Base-by-base conservation (phyloP, 2,113 vertebrate species). In the Shinisaurus crocodilurus region DNA sequence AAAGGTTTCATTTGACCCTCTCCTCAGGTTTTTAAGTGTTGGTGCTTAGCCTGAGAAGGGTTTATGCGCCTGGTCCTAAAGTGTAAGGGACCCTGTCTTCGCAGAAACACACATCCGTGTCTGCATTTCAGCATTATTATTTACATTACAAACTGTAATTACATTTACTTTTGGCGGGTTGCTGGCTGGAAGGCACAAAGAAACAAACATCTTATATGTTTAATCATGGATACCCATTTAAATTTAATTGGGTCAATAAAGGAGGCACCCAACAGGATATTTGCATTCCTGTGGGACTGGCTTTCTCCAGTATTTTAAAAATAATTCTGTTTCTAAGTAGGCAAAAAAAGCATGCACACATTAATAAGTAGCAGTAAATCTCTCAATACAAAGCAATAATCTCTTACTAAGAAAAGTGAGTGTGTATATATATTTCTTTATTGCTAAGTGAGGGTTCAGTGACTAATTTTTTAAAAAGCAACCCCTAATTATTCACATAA, bases 311-410 rank as follows among this genome's bases (percentile, higher is more conserved):
- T 69, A 69, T 50, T 86, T n/a, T 50, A 90, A 93, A 88, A 95
- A 91, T n/a, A 91, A 83, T 43, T 89, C 72, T 81, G 13, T 90
- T 94, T 54, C 95, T 94, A 95, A 95, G 94, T 94, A 85, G 92
- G 95, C 76, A 94, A 75, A 87, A 54, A 93, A 95, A 54, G 27
- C 48, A 94, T 88, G 91, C 34, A 93, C 75, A 90, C 93, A 88
- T 94, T 88, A 93, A 88, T 94, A 91, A 94, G 90, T 60, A 95
- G 82, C 88, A 95, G 29, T 69, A 96, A 94, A 91, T 92, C 94
- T 91, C n/a, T 95, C 13, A 86, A 37, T 40, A 91, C 92, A 32
- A n/a, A 91, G 57, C 86, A 93, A 37, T 85, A 95, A 92, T 82
- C 54, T 82, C 72, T 65, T 88, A 76, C 92, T 95, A 69, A 94